These are phyloP conservation scores for Agrochola lota DNA, from an alignment of 2,888 invertebrate species.

Conservation along the genomic window DNA sequence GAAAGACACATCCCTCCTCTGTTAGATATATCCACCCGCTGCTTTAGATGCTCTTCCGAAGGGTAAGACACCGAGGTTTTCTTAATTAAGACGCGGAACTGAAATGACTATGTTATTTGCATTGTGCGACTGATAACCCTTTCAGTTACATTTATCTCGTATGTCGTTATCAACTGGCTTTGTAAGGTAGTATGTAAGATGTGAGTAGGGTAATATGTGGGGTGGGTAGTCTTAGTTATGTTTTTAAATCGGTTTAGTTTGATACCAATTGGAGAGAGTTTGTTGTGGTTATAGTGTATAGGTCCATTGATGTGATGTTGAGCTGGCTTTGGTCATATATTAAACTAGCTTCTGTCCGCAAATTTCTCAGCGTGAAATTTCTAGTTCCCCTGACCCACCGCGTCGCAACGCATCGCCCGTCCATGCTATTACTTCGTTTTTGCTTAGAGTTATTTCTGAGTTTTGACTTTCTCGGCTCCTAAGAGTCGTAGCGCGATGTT, in stretches of 20 bases:
- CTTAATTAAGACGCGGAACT: conserved; percentile 69
- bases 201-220: neutral
- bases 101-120: conserved; percentile 68
- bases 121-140: conserved; percentile 63
- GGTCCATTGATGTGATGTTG: neutral
- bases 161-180: conserved; percentile 51
- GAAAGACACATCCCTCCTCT: no score
- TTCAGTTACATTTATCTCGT: conserved; percentile 48
- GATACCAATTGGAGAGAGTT: neutral
- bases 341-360: no score
- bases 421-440: no score
- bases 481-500: no score
- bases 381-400: no score
- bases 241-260: neutral
- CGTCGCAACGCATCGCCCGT: no score
- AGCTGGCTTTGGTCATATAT: neutral
- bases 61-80: conserved; percentile 62
- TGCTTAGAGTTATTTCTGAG: no score
- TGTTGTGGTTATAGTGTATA: neutral
- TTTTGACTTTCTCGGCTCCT: no score
- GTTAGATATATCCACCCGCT: conserved; percentile 30
- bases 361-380: no score
- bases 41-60: conserved; percentile 35
- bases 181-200: conserved; percentile 11
- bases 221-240: neutral